Conservation (phyloP, 2,888 invertebrate species). For the Latheticus oryzae region DNA sequence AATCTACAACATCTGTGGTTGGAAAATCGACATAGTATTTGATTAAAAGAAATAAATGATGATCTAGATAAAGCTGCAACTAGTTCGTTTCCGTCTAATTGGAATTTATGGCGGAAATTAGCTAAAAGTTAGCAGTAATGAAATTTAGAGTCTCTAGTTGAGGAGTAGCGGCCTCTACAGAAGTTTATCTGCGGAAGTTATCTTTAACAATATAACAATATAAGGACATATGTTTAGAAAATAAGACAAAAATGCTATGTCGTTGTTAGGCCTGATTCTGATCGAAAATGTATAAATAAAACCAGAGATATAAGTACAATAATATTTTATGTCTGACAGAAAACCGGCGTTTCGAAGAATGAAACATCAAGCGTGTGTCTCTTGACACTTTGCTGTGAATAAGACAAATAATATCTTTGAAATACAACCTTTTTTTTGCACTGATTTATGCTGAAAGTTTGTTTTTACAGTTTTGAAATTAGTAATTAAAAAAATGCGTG, state of each 20-base stretch:
- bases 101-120: constrained; percentile 23
- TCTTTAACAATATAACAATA: too few species aligned
- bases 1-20: too few species aligned
- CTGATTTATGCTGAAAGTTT: constrained; percentile 5
- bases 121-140: too few species aligned
- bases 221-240: too few species aligned
- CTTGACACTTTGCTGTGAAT: background rate
- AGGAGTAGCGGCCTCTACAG: too few species aligned
- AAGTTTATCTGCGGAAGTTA: too few species aligned
- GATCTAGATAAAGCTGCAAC: constrained; percentile 7
- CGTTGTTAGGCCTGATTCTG: constrained; percentile 7
- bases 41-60: constrained; percentile 18
- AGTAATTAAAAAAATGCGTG: too few species aligned
- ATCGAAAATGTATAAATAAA: constrained; percentile 12
- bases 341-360: constrained; percentile 7
- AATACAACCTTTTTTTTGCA: constrained; percentile 2
- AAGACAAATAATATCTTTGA: constrained; percentile 7
- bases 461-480: too few species aligned
- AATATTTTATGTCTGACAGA: constrained; percentile 14
- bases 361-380: background rate
- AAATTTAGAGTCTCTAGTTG: too few species aligned
- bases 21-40: too few species aligned
- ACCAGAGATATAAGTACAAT: background rate
- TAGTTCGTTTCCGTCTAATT: constrained; percentile 11
- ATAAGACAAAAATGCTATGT: constrained; percentile 5